Base-by-base conservation (phyloP, 2,888 invertebrate genomes). In the Stenurella melanura region DNA sequence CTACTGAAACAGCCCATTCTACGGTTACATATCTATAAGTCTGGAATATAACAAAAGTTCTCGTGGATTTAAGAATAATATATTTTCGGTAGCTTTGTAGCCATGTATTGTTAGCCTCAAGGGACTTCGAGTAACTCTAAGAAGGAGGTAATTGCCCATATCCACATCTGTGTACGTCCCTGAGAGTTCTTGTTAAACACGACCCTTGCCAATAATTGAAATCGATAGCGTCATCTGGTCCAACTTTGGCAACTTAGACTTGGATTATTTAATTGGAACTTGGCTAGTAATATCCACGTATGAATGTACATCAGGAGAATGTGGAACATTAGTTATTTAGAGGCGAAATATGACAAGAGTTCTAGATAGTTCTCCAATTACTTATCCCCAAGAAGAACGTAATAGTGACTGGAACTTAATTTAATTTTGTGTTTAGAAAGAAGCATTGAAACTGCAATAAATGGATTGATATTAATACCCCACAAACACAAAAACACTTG, bases 141-240 rank as follows among this genome's bases (percentile, higher is more conserved):
- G 42, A 0, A 42, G 42, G 42, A 42, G 15, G 12, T 42, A 50
- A 50, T 50, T 50, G 50, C 50, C 50, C n/a, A n/a, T n/a, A n/a
- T 50, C n/a, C 15, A 50, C 50, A n/a, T 50, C 50, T 50, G 50
- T n/a, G 50, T 7, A 50, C n/a, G 50, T 50, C 50, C 50, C 50
- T 50, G n/a, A 3, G n/a, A 50, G 15, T 50, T n/a, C 50, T 50
- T 50, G 50, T 50, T 50, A 0, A 50, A 50, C 50, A 50, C 50
- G 50, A 50, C 15, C 50, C 50, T 50, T n/a, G 12, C 50, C 50
- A 50, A 50, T 50, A 50, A 50, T 50, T 50, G 50, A 50, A 50
- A 50, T 50, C 50, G 50, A 50, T 50, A 50, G n/a, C 50, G 50
- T 50, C 50, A 50, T 50, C 50, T 50, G 50, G 50, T n/a, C 50